Base-by-base conservation (phyloP, 2,797 vertebrate species). In the Cheirogaleus major region DNA sequence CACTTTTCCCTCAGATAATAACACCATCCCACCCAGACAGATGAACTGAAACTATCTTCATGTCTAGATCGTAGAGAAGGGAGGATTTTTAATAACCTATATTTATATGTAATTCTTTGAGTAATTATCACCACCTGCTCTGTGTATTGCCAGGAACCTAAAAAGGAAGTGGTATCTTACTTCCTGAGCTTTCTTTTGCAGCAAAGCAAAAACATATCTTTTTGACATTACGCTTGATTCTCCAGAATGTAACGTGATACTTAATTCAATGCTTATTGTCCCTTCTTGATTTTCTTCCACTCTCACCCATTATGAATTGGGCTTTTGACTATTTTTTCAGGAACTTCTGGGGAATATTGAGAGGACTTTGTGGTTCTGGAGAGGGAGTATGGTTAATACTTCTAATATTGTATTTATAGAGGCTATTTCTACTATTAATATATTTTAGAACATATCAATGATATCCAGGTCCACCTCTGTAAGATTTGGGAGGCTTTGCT, bases 281-380 rank as follows among this genome's bases (percentile, higher is more conserved):
- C 3, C 8, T 83, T 95, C 65, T 94, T 89, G 63, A 84, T 96
- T 93, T 52, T 78, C 15, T 30, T 92, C 11, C 30, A 76, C 11
- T 93, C 76, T 30, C 1, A 41, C 20, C 52, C 41, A 41, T 87
- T 25, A 52, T 93, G 38, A 90, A 55, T 76, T 91, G 57, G 52
- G 17, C 35, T 94, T 91, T 96, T 91, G 41, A 43, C 18, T 20
- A 55, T 83, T 89, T 96, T 72, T 70, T 70, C 17, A 73, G 92
- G 75, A 87, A 67, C 32, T 67, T 93, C 20, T 80, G 55, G 48
- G 45, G 10, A 50, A 7, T 82, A 55, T 63, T 80, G 76, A 93
- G 81, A 75, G 45, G 30, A 69, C 88, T 92, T 55, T 32, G 61
- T 45, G 73, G 32, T 90, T 88, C 27, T 95, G 41, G 72, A 87